Percentiles rank a stretch among this genome's conserved stretches.
Conservation (phyloP, 2,113 vertebrate species). For the Epinephelus fuscoguttatus region DNA sequence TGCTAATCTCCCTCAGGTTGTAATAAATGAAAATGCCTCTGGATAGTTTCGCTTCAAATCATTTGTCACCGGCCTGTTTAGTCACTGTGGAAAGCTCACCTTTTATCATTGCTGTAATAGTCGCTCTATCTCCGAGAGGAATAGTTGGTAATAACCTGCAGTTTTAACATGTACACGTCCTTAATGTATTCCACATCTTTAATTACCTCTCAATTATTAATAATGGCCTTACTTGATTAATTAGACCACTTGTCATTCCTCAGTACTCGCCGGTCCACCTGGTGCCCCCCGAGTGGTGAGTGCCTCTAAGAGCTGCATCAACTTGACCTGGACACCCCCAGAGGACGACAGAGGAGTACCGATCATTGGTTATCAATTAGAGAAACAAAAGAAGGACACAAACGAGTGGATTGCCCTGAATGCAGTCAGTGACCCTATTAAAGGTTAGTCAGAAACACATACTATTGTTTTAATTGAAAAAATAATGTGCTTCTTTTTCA, state of each 20-base stretch:
- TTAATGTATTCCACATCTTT: constrained; percentile 21
- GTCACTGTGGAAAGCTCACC: background rate
- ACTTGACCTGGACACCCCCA: constrained; percentile 87
- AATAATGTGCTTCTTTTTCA: background rate
- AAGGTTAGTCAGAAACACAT: constrained; percentile 77
- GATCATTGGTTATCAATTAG: constrained; percentile 88
- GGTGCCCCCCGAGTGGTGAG: constrained; percentile 84
- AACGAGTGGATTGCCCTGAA: constrained; percentile 86
- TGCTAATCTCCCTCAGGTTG: constrained; percentile 33
- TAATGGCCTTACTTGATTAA: constrained; percentile 19
- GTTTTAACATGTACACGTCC: background rate
- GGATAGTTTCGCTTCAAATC: constrained; percentile 38
- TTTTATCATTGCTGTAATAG: constrained; percentile 19
- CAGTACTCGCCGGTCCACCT: constrained; percentile 87
- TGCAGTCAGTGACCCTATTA: constrained; percentile 75
- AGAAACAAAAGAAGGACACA: constrained; percentile 90
- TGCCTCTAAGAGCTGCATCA: constrained; percentile 84
- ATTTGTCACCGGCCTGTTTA: constrained; percentile 32
- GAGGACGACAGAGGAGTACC: constrained; percentile 78
- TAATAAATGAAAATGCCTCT: constrained; percentile 52
- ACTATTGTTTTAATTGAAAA: background rate
- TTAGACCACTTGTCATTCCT: constrained; percentile 20
- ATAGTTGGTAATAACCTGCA: constrained; percentile 17
- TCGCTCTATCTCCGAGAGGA: background rate
- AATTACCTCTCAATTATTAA: constrained; percentile 29